phyloP scores from a whole-genome alignment of 2,888 invertebrate species.

The Dryobota labecula region DNA sequence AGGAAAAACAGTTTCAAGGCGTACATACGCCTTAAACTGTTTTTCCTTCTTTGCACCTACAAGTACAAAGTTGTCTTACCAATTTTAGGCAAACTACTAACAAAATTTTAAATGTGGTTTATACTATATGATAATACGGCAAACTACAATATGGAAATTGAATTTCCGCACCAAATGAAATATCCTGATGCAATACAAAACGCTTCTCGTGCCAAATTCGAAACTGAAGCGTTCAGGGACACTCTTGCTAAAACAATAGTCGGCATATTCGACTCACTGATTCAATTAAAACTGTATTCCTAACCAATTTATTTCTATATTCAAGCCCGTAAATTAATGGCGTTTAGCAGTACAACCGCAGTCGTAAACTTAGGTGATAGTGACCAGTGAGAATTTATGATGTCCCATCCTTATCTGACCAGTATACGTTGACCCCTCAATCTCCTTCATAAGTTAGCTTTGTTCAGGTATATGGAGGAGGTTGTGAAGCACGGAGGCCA shows the following conservation, averaged over 20 bases:
- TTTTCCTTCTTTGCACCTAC: too few relatives aligned
- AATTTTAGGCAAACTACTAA: slow-evolving; percentile 1
- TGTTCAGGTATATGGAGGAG: slow-evolving; percentile 22
- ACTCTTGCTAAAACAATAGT: slow-evolving; percentile 46
- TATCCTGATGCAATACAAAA: slow-evolving; percentile 29
- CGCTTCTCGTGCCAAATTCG: slow-evolving; percentile 38
- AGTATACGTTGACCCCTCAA: slow-evolving; percentile 51
- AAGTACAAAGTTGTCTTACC: slow-evolving; percentile 4
- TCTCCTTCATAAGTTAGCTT: slow-evolving; percentile 9
- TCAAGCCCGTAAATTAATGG: slow-evolving; percentile 66
- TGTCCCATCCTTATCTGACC: slow-evolving; percentile 54
- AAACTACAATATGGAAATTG: slow-evolving; percentile 24
- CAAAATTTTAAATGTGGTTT: slow-evolving; percentile 25
- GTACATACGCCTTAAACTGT: too few relatives aligned
- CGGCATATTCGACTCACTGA: slow-evolving; percentile 32
- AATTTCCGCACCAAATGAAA: slow-evolving; percentile 10
- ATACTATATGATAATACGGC: neutral
- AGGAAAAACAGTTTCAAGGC: too few relatives aligned
- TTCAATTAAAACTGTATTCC: slow-evolving; percentile 57
- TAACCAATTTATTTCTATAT: slow-evolving; percentile 48
- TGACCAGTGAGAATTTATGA: slow-evolving; percentile 75
- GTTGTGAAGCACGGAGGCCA: slow-evolving; percentile 53
- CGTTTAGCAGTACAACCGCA: slow-evolving; percentile 66
- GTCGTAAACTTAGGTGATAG: slow-evolving; percentile 71
- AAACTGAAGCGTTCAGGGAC: slow-evolving; percentile 22